phyloP scores from a whole-genome alignment of 2,113 vertebrate species.

The Stegostoma tigrinum region DNA sequence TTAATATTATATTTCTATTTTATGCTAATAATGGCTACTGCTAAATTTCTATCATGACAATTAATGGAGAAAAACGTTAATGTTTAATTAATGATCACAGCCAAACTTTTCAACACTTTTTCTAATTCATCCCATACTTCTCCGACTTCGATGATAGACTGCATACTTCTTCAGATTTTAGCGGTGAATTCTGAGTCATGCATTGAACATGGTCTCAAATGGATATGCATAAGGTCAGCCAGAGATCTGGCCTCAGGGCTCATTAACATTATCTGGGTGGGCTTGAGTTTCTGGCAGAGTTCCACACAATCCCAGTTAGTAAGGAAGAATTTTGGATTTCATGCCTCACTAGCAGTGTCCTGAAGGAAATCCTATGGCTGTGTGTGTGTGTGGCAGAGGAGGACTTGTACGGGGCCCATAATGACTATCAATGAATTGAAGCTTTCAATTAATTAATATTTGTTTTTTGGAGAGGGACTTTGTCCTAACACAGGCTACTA shows the following conservation, averaged over 20 bases:
- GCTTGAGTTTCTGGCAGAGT: background rate
- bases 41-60: background rate
- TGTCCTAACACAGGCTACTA: background rate
- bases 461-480: background rate
- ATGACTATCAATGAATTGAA: background rate
- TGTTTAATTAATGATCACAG: background rate
- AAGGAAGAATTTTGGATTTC: background rate
- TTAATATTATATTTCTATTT: background rate
- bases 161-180: background rate
- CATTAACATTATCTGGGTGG: background rate
- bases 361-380: too few relatives aligned
- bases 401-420: background rate
- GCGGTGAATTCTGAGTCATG: background rate
- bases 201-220: background rate
- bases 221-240: background rate
- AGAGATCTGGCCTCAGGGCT: background rate
- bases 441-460: background rate
- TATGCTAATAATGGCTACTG: background rate
- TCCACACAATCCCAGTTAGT: background rate
- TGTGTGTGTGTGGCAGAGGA: background rate
- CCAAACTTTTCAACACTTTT: background rate
- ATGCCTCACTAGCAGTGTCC: background rate
- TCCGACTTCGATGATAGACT: background rate
- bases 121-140: background rate
- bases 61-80: background rate